Evolutionary conservation across 2,888 invertebrate genomes (phyloP).

Genomic region (Athalia rosae): DNA sequence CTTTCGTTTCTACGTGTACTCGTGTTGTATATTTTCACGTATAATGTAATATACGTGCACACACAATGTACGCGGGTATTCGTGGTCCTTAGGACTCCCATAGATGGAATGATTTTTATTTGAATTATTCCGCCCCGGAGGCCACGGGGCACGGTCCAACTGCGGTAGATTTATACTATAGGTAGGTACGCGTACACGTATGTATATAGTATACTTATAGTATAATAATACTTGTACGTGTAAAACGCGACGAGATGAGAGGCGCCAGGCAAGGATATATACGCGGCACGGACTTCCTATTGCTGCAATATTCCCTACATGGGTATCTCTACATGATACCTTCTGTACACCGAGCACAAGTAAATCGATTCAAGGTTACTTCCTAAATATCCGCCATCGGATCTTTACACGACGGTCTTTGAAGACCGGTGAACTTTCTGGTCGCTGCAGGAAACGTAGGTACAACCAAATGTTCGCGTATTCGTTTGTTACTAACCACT

Average conservation of each 20-base stretch:
- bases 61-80: constrained; percentile 44
- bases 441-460: neutral
- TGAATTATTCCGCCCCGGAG: constrained; percentile 60
- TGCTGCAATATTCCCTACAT: constrained; percentile 43
- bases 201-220: neutral
- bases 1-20: neutral
- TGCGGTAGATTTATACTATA: too few species aligned
- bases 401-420: constrained; percentile 24
- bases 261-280: constrained; percentile 45
- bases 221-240: too few species aligned
- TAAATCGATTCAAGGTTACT: constrained; percentile 46
- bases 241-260: constrained; percentile 31
- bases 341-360: constrained; percentile 4
- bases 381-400: constrained; percentile 47
- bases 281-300: constrained; percentile 34
- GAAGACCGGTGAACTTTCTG: constrained; percentile 42
- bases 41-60: constrained; percentile 30
- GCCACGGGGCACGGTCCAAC: constrained; percentile 57
- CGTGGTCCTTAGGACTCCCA: constrained; percentile 65
- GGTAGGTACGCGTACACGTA: constrained; percentile 49
- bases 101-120: constrained; percentile 67
- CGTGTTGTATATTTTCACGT: neutral
- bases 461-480: neutral
- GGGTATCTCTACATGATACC: neutral
- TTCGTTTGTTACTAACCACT: neutral